Conservation (phyloP, 2,113 vertebrate species). For the Fulica atra region DNA sequence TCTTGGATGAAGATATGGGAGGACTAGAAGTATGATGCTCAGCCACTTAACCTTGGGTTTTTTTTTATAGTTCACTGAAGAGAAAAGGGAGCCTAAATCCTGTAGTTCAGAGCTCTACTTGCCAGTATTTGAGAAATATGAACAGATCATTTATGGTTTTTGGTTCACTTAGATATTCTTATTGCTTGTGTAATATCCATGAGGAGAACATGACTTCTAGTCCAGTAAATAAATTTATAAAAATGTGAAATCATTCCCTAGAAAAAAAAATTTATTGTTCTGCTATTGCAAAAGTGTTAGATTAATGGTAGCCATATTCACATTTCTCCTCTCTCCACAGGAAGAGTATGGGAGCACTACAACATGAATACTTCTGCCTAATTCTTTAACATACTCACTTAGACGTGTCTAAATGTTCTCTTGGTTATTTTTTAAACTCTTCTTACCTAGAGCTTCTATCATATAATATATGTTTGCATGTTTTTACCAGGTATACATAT, state of each 20-base stretch:
- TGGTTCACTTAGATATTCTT: neutral
- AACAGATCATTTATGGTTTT: neutral
- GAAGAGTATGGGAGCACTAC: neutral
- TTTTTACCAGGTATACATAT: neutral
- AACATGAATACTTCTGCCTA: neutral
- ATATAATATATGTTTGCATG: neutral
- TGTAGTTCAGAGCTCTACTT: neutral
- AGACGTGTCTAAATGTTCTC: neutral
- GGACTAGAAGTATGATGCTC: neutral
- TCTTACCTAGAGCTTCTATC: neutral
- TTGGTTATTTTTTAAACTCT: neutral
- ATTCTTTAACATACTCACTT: neutral
- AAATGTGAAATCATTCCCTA: neutral
- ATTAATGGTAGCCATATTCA: neutral
- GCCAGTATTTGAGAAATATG: neutral
- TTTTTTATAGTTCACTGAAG: neutral
- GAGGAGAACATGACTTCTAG: neutral
- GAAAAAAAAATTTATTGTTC: neutral
- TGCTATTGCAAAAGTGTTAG: neutral
- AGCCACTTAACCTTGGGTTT: accelerated
- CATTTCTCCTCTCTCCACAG: neutral
- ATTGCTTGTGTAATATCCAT: neutral
- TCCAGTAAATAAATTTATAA: neutral
- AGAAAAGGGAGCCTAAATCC: neutral
- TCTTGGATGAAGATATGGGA: neutral